Percentiles rank a stretch among this genome's conserved stretches.
Evolutionary conservation across 2,888 invertebrate genomes (phyloP).

Genomic region (Metallyticus violacea): DNA sequence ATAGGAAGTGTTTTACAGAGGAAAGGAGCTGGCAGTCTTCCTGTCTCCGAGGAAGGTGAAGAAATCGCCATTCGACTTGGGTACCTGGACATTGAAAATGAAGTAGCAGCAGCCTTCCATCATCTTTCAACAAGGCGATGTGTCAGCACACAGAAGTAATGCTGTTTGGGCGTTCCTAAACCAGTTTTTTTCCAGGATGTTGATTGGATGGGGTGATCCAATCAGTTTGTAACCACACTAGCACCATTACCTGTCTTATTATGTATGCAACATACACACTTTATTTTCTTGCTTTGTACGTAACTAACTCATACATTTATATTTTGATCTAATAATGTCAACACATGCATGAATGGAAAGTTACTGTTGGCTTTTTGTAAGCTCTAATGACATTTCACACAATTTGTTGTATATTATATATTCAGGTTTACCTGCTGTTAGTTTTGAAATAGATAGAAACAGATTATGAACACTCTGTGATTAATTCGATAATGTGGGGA

Average conservation of each 20-base stretch:
- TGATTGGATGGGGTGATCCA: neutral
- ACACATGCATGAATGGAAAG: neutral
- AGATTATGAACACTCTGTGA: neutral
- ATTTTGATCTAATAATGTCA: neutral
- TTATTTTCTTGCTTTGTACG: neutral
- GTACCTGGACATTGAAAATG: neutral
- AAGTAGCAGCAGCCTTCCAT: neutral
- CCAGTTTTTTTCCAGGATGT: neutral
- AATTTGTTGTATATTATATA: neutral
- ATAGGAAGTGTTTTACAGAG: neutral
- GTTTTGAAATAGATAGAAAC: neutral
- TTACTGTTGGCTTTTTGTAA: neutral
- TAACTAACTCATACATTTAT: neutral
- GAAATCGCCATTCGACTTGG: neutral
- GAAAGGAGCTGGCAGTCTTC: neutral
- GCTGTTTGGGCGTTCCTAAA: neutral
- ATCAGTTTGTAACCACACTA: neutral
- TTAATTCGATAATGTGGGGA: too few species aligned
- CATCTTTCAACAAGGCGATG: neutral
- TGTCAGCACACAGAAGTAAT: neutral
- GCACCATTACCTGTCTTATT: neutral
- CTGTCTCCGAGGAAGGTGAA: neutral
- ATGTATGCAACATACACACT: neutral
- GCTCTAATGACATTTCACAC: neutral
- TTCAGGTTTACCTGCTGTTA: neutral